Percentiles rank a stretch among this genome's conserved stretches.
phyloP scores from a whole-genome alignment of 2,888 invertebrate species.

The Ectemnius lituratus region DNA sequence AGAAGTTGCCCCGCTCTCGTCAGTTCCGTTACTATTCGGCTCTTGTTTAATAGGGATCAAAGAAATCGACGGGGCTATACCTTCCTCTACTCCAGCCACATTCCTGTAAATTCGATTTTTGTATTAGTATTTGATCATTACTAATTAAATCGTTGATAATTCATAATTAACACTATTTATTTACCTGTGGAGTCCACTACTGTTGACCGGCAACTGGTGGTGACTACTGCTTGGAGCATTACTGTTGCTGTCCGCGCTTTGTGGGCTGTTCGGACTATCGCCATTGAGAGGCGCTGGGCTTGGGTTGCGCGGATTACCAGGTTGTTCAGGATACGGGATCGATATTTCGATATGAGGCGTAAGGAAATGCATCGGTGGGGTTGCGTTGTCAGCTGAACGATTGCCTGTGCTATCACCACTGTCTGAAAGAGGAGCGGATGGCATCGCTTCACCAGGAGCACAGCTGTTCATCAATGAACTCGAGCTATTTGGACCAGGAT shows the following conservation, averaged over 20 bases:
- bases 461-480: slow-evolving; percentile 85
- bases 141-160: no score
- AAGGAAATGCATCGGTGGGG: slow-evolving; percentile 94
- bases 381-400: slow-evolving; percentile 90
- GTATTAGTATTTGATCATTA: not conserved
- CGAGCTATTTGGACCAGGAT: slow-evolving; percentile 90
- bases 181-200: slow-evolving; percentile 73
- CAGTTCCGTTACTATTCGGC: slow-evolving; percentile 79
- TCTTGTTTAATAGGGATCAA: slow-evolving; percentile 89
- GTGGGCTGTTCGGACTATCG: slow-evolving; percentile 88
- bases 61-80: slow-evolving; percentile 91
- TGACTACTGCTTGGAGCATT: slow-evolving; percentile 87
- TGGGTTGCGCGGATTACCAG: slow-evolving; percentile 77
- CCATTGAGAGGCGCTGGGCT: slow-evolving; percentile 81
- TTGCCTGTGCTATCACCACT: slow-evolving; percentile 90
- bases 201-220: slow-evolving; percentile 80
- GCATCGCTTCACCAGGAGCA: slow-evolving; percentile 82
- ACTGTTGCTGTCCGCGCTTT: slow-evolving; percentile 88
- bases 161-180: not conserved
- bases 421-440: slow-evolving; percentile 88
- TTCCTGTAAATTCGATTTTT: slow-evolving; percentile 68
- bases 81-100: slow-evolving; percentile 78
- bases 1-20: slow-evolving; percentile 81
- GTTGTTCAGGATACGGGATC: slow-evolving; percentile 89
- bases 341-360: slow-evolving; percentile 95